These are phyloP conservation scores for Danionella cerebrum DNA, from an alignment of 2,113 vertebrate species.

Conservation along the genomic window DNA sequence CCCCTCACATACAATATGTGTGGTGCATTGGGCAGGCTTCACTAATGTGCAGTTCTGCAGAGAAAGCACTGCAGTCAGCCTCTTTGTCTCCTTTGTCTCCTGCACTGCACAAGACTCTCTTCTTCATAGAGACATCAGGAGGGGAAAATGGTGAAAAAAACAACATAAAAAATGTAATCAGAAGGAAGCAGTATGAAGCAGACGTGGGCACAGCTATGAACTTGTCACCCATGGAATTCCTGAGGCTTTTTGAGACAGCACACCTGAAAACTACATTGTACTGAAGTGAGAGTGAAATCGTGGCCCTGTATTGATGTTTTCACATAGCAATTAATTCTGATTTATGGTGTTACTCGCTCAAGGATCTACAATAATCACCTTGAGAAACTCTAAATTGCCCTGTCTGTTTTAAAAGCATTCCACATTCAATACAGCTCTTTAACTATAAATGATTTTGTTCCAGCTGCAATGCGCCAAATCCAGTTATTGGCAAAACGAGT, in stretches of 20 bases:
- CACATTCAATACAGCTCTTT: slow-evolving; percentile 28
- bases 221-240: slow-evolving; percentile 28
- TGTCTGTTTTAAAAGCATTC: slow-evolving; percentile 22
- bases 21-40: not conserved
- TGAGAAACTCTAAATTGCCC: slow-evolving; percentile 40
- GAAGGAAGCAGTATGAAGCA: not conserved
- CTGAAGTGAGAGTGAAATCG: slow-evolving; percentile 41
- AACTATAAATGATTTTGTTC: slow-evolving; percentile 38
- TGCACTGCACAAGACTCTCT: not conserved
- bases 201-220: no score
- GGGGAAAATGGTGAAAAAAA: not conserved
- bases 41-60: not conserved
- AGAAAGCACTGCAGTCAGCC: not conserved
- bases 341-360: slow-evolving; percentile 44
- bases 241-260: slow-evolving; percentile 36
- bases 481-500: slow-evolving; percentile 22
- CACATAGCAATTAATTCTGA: slow-evolving; percentile 47
- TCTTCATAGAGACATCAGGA: slow-evolving; percentile 1
- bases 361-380: slow-evolving; percentile 37
- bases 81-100: slow-evolving; percentile 16
- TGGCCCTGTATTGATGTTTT: slow-evolving; percentile 39
- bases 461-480: not conserved
- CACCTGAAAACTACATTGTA: slow-evolving; percentile 35
- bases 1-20: not conserved
- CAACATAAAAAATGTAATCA: slow-evolving; percentile 16